phyloP scores from a whole-genome alignment of 2,797 vertebrate species.

The Capromys pilorides region DNA sequence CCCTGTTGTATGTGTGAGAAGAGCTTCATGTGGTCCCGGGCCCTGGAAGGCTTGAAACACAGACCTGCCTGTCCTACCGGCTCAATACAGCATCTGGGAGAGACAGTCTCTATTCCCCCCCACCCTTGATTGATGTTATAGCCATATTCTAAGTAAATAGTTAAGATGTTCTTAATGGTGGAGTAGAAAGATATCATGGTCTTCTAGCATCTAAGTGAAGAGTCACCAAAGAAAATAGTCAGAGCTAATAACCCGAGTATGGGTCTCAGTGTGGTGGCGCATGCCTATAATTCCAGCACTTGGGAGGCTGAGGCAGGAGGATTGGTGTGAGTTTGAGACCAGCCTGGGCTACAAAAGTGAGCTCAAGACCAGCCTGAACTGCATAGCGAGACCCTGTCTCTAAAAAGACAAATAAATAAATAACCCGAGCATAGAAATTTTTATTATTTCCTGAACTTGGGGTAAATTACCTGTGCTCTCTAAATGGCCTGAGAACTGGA shows the following conservation, averaged over 20 bases:
- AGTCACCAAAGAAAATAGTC: neutral
- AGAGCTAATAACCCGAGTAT: neutral
- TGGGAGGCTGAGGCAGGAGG: too few species aligned
- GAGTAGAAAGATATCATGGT: neutral
- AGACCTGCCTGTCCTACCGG: neutral
- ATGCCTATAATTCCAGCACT: too few species aligned
- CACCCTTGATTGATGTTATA: neutral
- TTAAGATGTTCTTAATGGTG: neutral
- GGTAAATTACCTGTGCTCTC: neutral
- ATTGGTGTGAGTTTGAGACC: too few species aligned
- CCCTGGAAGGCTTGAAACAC: neutral
- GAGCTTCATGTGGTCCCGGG: too few species aligned
- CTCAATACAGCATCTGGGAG: neutral
- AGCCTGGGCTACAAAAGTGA: too few species aligned
- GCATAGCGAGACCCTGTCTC: too few species aligned
- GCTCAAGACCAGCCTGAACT: too few species aligned
- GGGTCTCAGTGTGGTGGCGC: too few species aligned
- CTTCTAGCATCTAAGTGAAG: neutral
- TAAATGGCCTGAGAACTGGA: neutral
- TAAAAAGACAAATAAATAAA: too few species aligned
- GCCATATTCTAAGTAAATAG: neutral
- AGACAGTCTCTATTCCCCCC: neutral
- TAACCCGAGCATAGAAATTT: neutral
- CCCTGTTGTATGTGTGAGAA: neutral
- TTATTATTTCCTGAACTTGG: neutral